These are phyloP conservation scores for Ara ararauna DNA, from an alignment of 2,797 vertebrate genomes.

Conservation along the genomic window DNA sequence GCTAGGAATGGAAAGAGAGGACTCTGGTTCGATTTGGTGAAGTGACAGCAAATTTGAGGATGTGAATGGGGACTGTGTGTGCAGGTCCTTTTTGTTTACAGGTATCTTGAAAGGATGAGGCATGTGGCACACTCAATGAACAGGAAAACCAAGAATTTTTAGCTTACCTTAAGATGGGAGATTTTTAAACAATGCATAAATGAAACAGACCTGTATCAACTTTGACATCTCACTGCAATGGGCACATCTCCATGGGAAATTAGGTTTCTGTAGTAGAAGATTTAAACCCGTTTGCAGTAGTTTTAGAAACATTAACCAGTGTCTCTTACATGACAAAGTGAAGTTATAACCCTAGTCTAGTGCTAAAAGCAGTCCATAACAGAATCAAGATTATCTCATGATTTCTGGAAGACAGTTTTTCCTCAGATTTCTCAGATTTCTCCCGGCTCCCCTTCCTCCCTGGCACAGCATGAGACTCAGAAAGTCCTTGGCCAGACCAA, in stretches of 20 bases:
- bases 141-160: not conserved
- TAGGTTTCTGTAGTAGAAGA: not conserved
- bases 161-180: not conserved
- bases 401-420: not conserved
- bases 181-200: not conserved
- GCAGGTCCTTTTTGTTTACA: not conserved
- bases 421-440: not conserved
- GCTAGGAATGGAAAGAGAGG: not conserved
- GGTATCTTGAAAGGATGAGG: not conserved
- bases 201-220: not conserved
- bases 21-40: not conserved
- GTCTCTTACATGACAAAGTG: not conserved
- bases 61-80: fast-evolving
- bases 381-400: not conserved
- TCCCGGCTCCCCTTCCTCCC: too few species aligned
- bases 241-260: not conserved
- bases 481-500: too few species aligned
- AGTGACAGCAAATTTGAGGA: not conserved
- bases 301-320: not conserved
- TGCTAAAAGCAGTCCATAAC: not conserved
- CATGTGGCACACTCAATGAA: too few species aligned
- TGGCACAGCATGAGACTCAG: too few species aligned
- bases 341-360: not conserved
- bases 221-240: not conserved
- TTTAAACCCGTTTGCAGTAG: not conserved